These are phyloP conservation scores for Perodicticus potto DNA, from an alignment of 2,797 vertebrate genomes.

Conservation along the genomic window DNA sequence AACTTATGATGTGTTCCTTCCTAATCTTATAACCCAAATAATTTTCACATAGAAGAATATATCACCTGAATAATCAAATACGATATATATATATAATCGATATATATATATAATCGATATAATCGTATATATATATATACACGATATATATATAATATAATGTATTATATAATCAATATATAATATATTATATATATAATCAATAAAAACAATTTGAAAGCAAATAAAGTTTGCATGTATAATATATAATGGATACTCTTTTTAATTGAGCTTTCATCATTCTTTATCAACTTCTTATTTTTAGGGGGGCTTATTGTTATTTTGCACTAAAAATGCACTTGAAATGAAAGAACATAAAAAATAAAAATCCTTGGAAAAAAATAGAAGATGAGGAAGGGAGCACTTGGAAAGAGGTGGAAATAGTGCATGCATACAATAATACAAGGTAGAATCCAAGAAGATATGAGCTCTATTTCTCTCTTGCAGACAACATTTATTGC, in stretches of 20 bases:
- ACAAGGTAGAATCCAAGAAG: background rate
- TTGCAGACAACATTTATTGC: background rate
- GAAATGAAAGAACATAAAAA: constrained; percentile 1
- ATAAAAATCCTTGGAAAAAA: background rate
- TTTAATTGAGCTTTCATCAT: background rate
- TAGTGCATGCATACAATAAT: background rate
- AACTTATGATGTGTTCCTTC: background rate
- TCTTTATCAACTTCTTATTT: background rate
- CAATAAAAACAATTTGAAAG: background rate
- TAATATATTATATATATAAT: background rate
- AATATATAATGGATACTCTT: background rate
- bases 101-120: no score
- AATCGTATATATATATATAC: no score
- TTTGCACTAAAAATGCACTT: constrained; percentile 17
- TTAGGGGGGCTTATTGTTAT: background rate
- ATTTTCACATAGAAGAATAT: background rate
- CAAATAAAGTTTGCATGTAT: background rate
- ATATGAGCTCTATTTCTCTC: background rate
- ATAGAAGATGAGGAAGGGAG: background rate
- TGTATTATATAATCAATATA: no score
- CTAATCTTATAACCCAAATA: background rate
- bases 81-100: no score
- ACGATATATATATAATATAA: no score
- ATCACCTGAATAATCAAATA: background rate
- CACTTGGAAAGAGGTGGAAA: background rate